These are phyloP conservation scores for Drosophila ficusphila DNA, from an alignment of 1,140 invertebrate species.

Conservation along the genomic window DNA sequence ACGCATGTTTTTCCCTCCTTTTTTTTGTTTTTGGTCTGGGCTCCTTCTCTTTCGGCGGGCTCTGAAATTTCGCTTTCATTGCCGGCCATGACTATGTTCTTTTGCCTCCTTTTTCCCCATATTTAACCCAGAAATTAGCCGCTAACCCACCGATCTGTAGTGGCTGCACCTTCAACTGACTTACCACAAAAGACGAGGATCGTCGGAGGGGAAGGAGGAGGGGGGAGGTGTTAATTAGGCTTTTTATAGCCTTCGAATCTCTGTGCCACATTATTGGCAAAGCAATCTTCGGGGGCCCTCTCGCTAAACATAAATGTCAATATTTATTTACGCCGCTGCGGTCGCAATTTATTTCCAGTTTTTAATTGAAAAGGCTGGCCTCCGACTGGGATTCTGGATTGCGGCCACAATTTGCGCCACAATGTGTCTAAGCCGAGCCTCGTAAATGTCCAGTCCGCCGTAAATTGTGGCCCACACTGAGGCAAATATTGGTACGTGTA, in stretches of 20 bases:
- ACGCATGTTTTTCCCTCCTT: slow-evolving; percentile 60
- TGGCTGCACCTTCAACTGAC: slow-evolving; percentile 54
- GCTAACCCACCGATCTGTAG: slow-evolving; percentile 13
- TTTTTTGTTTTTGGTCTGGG: slow-evolving; percentile 6
- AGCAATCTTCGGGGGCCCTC: slow-evolving; percentile 14
- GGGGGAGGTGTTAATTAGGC: slow-evolving; percentile 73
- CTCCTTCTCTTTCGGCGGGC: slow-evolving; percentile 8
- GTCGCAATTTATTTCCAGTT: slow-evolving; percentile 48
- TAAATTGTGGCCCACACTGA: slow-evolving; percentile 55
- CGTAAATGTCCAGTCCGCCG: slow-evolving; percentile 59
- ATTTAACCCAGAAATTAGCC: slow-evolving; percentile 80
- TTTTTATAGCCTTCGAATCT: slow-evolving; percentile 54
- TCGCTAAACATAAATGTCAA: slow-evolving; percentile 71
- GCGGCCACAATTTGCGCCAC: slow-evolving; percentile 38
- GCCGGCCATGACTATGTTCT: slow-evolving; percentile 58
- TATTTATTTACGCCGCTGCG: slow-evolving; percentile 61
- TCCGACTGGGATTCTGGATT: slow-evolving; percentile 31
- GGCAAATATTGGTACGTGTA: slow-evolving; percentile 1
- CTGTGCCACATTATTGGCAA: slow-evolving; percentile 53
- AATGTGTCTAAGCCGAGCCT: slow-evolving; percentile 60
- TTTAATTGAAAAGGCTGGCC: slow-evolving; percentile 65
- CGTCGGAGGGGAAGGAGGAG: not conserved
- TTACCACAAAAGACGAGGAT: not conserved
- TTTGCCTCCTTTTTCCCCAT: slow-evolving; percentile 57
- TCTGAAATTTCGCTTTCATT: slow-evolving; percentile 76